These are phyloP conservation scores for Numenius phaeopus DNA, from an alignment of 2,797 vertebrate genomes.

Conservation along the genomic window DNA sequence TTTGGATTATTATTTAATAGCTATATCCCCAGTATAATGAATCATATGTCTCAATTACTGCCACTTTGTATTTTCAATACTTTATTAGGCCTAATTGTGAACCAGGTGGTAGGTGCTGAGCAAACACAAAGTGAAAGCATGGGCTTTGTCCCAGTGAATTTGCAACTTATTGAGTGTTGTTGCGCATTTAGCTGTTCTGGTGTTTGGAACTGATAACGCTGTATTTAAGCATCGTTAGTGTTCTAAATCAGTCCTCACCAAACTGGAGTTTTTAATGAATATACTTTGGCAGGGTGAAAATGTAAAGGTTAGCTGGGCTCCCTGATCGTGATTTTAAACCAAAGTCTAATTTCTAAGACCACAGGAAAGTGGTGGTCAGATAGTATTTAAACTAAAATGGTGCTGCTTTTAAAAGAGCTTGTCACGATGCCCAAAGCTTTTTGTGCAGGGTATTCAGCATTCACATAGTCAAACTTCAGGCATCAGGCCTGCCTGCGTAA, in stretches of 20 bases:
- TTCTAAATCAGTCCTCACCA: neutral
- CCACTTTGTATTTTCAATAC: neutral
- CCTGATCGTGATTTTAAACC: neutral
- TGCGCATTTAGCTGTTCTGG: neutral
- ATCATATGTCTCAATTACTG: neutral
- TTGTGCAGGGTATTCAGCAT: neutral
- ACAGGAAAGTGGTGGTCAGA: neutral
- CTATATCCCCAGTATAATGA: neutral
- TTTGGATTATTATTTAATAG: neutral
- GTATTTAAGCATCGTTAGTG: neutral
- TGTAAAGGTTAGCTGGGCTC: neutral
- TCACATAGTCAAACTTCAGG: neutral
- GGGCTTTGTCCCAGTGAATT: neutral
- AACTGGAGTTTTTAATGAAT: neutral
- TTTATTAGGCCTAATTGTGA: neutral
- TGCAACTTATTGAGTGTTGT: neutral
- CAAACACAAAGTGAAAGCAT: neutral
- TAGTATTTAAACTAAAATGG: neutral
- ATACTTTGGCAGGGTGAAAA: neutral
- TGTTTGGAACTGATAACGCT: neutral
- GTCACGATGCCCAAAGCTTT: neutral
- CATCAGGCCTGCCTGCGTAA: neutral
- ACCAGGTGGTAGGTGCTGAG: neutral
- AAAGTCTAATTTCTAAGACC: neutral
- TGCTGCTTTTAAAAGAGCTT: neutral